phyloP scores from a whole-genome alignment of 2,797 vertebrate genomes.

The Taenioides sp. region DNA sequence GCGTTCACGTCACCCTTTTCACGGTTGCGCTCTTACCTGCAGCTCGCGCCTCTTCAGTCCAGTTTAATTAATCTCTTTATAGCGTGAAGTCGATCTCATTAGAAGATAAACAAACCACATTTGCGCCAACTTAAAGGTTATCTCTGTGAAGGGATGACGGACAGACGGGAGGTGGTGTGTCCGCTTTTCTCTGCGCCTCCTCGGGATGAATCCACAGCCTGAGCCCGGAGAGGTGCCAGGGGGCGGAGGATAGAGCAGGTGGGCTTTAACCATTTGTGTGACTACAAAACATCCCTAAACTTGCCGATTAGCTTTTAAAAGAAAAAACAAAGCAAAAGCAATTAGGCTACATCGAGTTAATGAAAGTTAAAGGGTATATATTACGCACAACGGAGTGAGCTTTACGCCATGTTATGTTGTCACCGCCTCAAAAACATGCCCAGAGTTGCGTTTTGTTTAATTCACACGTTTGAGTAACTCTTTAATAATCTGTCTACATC shows the following conservation, averaged over 20 bases:
- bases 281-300: too few relatives aligned
- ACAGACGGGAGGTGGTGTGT: background rate
- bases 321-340: too few relatives aligned
- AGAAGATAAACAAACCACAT: background rate
- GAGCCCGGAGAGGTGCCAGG: background rate
- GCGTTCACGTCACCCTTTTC: background rate
- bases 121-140: background rate
- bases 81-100: background rate
- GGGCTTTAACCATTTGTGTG: background rate
- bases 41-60: constrained; percentile 17
- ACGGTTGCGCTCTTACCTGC: constrained; percentile 39
- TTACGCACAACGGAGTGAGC: too few relatives aligned
- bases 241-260: background rate
- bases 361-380: too few relatives aligned
- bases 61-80: background rate
- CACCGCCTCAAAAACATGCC: too few relatives aligned
- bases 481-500: too few relatives aligned
- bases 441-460: too few relatives aligned
- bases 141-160: background rate
- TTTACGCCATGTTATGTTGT: too few relatives aligned
- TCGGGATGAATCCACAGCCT: background rate
- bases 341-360: too few relatives aligned
- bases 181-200: background rate
- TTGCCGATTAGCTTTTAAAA: too few relatives aligned
- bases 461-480: too few relatives aligned